Conservation (phyloP, 1,140 invertebrate species). For the Caerostris darwini region DNA sequence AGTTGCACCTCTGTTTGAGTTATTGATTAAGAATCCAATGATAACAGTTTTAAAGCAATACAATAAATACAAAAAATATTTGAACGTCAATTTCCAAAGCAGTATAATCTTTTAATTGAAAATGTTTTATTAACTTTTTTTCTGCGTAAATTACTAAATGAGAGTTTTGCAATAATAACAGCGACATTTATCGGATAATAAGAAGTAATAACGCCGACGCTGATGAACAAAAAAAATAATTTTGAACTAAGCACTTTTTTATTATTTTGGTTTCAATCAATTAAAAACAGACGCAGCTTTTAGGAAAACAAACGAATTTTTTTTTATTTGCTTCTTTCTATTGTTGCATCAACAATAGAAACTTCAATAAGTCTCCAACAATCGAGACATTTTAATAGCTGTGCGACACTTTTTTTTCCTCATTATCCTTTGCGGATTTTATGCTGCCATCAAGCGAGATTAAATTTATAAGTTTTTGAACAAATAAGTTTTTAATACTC, state of each 20-base stretch:
- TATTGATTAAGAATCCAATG: neutral
- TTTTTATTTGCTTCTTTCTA: neutral
- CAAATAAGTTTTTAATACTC: conserved; percentile 48
- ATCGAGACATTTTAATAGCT: conserved; percentile 38
- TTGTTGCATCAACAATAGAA: conserved; percentile 5
- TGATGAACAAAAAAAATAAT: neutral
- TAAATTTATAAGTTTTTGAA: conserved; percentile 34
- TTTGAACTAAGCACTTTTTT: neutral
- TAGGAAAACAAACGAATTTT: neutral
- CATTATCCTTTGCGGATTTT: neutral
- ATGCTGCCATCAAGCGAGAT: conserved; percentile 9
- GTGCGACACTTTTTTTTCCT: neutral
- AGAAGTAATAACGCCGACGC: too few relatives aligned
- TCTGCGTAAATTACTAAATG: neutral
- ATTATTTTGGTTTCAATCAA: neutral
- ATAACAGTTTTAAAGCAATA: neutral
- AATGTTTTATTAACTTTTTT: neutral
- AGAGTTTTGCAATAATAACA: neutral
- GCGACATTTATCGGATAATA: neutral
- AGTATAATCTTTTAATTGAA: conserved; percentile 10
- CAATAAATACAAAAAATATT: neutral
- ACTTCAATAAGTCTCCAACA: neutral
- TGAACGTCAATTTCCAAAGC: neutral
- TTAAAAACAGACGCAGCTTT: neutral
- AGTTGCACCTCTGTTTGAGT: neutral